These are phyloP conservation scores for Streptopelia turtur DNA, from an alignment of 2,797 vertebrate genomes.

Conservation along the genomic window DNA sequence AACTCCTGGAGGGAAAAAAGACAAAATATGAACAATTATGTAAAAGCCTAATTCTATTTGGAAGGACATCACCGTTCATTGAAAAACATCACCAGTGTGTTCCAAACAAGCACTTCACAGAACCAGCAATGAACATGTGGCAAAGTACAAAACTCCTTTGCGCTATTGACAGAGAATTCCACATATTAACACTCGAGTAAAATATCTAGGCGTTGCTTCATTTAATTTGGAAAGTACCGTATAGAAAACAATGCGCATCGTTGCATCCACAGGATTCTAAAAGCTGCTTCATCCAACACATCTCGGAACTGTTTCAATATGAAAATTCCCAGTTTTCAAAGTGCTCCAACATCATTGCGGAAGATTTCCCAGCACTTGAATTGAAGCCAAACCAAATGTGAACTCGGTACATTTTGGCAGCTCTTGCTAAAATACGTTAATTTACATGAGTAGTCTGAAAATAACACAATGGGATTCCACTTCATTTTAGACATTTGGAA, in stretches of 20 bases:
- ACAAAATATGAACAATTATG: constrained; percentile 48
- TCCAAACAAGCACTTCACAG: constrained; percentile 63
- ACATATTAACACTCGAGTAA: constrained; percentile 71
- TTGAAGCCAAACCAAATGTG: constrained; percentile 61
- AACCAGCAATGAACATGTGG: background rate
- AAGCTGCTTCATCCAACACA: constrained; percentile 75
- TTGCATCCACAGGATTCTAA: constrained; percentile 73
- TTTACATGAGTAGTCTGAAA: constrained; percentile 73
- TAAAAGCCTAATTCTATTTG: constrained; percentile 55
- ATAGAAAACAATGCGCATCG: constrained; percentile 72
- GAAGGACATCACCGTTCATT: constrained; percentile 51
- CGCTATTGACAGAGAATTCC: constrained; percentile 41
- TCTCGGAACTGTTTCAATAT: constrained; percentile 74
- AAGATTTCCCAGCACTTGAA: constrained; percentile 73
- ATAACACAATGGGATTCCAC: constrained; percentile 82
- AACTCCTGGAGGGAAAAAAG: constrained; percentile 65
- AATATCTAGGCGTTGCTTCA: constrained; percentile 45
- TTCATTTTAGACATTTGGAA: constrained; percentile 82
- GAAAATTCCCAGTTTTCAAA: constrained; percentile 71
- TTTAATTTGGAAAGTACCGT: constrained; percentile 70
- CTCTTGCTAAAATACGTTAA: constrained; percentile 67
- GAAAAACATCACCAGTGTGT: constrained; percentile 56
- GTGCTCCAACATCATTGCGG: constrained; percentile 66
- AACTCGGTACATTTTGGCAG: constrained; percentile 78
- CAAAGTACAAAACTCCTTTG: constrained; percentile 55